These are phyloP conservation scores for Leuciscus idus DNA, from an alignment of 2,113 vertebrate species.

Conservation along the genomic window DNA sequence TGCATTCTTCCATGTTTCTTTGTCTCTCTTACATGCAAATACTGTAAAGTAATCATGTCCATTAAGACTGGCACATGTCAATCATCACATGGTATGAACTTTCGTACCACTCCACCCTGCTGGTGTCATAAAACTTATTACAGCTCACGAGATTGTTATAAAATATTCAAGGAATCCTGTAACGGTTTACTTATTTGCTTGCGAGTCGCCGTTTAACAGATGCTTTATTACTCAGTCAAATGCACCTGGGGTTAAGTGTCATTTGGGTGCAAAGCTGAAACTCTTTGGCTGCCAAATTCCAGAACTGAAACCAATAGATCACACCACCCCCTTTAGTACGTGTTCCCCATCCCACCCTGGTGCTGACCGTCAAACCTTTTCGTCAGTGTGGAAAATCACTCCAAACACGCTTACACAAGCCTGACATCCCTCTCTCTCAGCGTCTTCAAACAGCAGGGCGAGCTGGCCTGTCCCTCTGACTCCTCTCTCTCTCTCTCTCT, in stretches of 20 bases:
- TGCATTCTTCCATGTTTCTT: neutral
- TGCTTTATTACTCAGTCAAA: neutral
- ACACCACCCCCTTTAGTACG: neutral
- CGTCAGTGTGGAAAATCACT: neutral
- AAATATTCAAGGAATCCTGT: neutral
- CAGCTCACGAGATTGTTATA: neutral
- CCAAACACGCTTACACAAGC: conserved; percentile 9
- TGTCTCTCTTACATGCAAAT: neutral
- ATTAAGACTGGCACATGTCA: neutral
- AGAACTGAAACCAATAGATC: neutral
- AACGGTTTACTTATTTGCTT: neutral
- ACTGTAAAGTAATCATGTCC: neutral
- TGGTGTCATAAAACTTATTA: neutral
- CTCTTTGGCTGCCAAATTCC: neutral
- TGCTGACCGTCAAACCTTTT: neutral
- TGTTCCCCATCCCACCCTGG: neutral
- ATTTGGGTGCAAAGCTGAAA: neutral
- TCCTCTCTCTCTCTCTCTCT: neutral
- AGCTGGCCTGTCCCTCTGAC: neutral
- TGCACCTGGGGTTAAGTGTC: neutral
- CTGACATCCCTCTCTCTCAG: conserved; percentile 11
- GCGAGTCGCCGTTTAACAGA: neutral
- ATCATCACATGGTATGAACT: neutral
- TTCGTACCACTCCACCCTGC: neutral
- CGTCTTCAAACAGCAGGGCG: conserved; percentile 26